phyloP scores from a whole-genome alignment of 1,140 invertebrate genomes.

The Leucophenga varia region DNA sequence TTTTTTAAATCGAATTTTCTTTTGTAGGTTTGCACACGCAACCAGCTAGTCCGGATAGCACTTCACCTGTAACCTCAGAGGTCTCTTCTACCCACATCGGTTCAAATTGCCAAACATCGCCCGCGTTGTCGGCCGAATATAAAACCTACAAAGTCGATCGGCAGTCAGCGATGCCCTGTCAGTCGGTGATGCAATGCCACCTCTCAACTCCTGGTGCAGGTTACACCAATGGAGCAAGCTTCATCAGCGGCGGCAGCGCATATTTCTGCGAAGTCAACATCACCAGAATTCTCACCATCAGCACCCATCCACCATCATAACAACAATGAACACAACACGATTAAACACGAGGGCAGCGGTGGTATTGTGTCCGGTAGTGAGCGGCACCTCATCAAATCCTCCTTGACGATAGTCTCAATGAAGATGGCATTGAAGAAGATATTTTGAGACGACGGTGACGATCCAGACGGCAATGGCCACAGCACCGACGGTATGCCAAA shows the following conservation, averaged over 20 bases:
- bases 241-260: not conserved
- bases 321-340: no score
- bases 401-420: slow-evolving; percentile 44
- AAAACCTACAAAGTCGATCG: slow-evolving; percentile 51
- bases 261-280: slow-evolving; percentile 32
- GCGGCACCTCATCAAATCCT: slow-evolving; percentile 27
- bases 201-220: no score
- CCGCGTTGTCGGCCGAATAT: slow-evolving; percentile 47
- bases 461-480: slow-evolving; percentile 61
- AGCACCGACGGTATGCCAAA: slow-evolving; percentile 63
- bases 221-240: no score
- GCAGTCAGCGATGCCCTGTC: slow-evolving; percentile 49
- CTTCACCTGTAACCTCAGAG: slow-evolving; percentile 75
- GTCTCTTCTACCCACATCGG: slow-evolving; percentile 62
- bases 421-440: slow-evolving; percentile 53
- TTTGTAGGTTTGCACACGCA: slow-evolving; percentile 59
- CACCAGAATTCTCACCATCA: no score
- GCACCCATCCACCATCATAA: no score
- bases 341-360: slow-evolving; percentile 5
- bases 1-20: no score
- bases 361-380: no score
- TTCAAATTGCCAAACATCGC: slow-evolving; percentile 56
- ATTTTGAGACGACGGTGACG: slow-evolving; percentile 59
- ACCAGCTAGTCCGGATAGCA: slow-evolving; percentile 79
- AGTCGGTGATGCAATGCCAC: slow-evolving; percentile 43